phyloP scores from a whole-genome alignment of 2,888 invertebrate species.

The Spisula subtruncata region DNA sequence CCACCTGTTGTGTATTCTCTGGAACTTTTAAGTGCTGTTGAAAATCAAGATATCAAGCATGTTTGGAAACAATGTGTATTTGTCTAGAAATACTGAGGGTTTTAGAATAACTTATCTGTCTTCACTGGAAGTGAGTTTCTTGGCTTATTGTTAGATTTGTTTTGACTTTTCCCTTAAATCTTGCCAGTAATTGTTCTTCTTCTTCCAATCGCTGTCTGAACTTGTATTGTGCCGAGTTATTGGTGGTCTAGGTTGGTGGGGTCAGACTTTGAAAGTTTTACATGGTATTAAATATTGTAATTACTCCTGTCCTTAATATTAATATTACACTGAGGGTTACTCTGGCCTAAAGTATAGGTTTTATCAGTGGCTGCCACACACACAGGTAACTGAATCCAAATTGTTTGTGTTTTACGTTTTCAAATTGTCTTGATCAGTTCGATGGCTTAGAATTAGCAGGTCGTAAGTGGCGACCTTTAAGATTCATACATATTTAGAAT shows the following conservation, averaged over 20 bases:
- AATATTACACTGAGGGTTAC: too few species aligned
- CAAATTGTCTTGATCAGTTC: too few species aligned
- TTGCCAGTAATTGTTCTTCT: slow-evolving; percentile 14
- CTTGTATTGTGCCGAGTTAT: not conserved
- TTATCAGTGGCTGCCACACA: too few species aligned
- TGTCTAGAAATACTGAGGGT: not conserved
- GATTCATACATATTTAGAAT: too few species aligned
- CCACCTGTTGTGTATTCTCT: slow-evolving; percentile 27
- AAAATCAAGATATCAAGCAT: not conserved
- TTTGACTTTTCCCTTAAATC: not conserved
- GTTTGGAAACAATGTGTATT: slow-evolving; percentile 16
- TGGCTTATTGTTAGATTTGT: not conserved
- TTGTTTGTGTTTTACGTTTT: too few species aligned
- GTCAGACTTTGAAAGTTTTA: not conserved
- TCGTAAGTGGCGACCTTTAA: too few species aligned
- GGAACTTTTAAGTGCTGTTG: slow-evolving; percentile 22
- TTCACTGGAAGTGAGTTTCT: slow-evolving; percentile 7
- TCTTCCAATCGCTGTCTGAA: too few species aligned
- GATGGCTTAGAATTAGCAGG: too few species aligned
- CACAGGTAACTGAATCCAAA: too few species aligned
- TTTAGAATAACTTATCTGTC: slow-evolving; percentile 10
- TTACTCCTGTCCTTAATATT: too few species aligned
- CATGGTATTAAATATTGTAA: too few species aligned
- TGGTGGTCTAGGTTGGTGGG: not conserved
- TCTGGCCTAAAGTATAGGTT: too few species aligned